phyloP scores from a whole-genome alignment of 2,888 invertebrate genomes.

The Ormyrus nitidulus region DNA sequence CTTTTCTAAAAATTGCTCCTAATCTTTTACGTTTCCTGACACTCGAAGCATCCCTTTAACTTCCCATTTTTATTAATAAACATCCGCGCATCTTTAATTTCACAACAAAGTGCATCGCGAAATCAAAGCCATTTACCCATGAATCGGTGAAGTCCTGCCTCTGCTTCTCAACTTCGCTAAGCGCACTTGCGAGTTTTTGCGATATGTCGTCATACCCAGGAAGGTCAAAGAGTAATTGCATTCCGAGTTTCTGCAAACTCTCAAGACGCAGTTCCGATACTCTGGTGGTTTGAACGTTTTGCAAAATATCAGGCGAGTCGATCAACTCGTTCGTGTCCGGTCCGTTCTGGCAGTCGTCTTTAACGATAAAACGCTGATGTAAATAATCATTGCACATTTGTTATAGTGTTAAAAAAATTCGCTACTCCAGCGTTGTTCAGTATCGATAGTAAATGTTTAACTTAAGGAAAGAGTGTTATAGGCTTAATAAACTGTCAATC shows the following conservation, averaged over 20 bases:
- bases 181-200: conserved; percentile 62
- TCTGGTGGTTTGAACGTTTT: conserved; percentile 69
- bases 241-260: conserved; percentile 68
- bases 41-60: too few relatives aligned
- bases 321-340: conserved; percentile 69
- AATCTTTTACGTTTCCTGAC: too few relatives aligned
- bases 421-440: neutral
- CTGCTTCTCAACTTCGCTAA: conserved; percentile 66
- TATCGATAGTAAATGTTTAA: conserved; percentile 2
- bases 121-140: conserved; percentile 65
- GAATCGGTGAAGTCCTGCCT: conserved; percentile 68
- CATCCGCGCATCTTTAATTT: too few relatives aligned
- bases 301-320: conserved; percentile 70
- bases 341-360: conserved; percentile 66
- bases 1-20: too few relatives aligned
- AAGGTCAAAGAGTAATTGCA: conserved; percentile 68
- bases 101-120: neutral
- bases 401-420: neutral
- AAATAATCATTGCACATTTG: neutral
- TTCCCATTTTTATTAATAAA: too few relatives aligned
- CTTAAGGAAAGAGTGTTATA: neutral
- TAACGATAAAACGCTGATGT: conserved; percentile 2
- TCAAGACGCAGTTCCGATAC: conserved; percentile 69
- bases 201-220: conserved; percentile 67
- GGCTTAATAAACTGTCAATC: conserved; percentile 13